Base-by-base conservation (phyloP, 2,113 vertebrate species). In the Lipophrys pholis region DNA sequence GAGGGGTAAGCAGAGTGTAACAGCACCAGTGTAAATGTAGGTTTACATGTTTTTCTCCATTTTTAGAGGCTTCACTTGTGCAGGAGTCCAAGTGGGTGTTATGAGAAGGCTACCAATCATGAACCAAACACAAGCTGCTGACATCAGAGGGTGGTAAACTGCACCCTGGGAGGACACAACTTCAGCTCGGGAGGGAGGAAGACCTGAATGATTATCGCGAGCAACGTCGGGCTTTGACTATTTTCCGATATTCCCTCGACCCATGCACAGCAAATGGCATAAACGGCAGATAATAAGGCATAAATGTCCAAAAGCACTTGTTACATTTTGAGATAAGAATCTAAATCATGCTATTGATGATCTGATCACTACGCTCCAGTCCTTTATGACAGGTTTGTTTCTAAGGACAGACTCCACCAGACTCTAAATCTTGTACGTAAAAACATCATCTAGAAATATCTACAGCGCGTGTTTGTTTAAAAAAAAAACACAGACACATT, bases 1-100 rank as follows among this genome's bases (percentile, higher is more conserved):
- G 48, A 53, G 7, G 5, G 30, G 5, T 12, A 12, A 15, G 16
- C 6, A 15, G 8, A 35, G 30, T 70, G 64, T 82, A 84, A 88
- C 59, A 86, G 85, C 73, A 83, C 51, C 67, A 76, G 77, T 56
- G 76, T 59, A 82, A 88, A 63, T 21, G 39, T 43, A 55, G 14
- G 73, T 87, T 88, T 78, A 73, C 42, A 86, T 64, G 11, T 46
- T 15, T 66, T 46, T 46, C 6, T 14, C 12, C 11, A 75, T 64
- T 76, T 75, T 80, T 15, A 73, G 62, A 83, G 76, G 81, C 65
- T 59, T 78, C 45, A 75, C 76, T 86, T 86, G 78, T 78, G 70
- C 64, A 36, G 70, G 80, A 81, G 83, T 70, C 73, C 53, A 77
- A 39, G 40, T 67, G 51, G 58, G 61, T 11, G 61, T 83, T 16